Conservation (phyloP, 2,888 invertebrate genomes). For the Yponomeuta sedellus region DNA sequence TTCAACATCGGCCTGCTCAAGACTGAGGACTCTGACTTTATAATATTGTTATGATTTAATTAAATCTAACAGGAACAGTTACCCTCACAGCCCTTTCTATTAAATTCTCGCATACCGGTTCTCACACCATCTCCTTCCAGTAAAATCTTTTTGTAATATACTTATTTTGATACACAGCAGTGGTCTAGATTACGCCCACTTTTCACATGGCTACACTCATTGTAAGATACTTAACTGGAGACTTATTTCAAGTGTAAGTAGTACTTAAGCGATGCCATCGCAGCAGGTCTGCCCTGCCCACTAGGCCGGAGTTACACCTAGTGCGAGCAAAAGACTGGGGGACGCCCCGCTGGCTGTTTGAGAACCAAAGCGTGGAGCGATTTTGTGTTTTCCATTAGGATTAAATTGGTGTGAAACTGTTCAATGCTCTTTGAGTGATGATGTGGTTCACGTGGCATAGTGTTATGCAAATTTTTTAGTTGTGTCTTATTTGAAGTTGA, state of each 20-base stretch:
- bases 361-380: background rate
- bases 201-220: constrained; percentile 34
- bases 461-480: background rate
- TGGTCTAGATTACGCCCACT: constrained; percentile 27
- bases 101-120: background rate
- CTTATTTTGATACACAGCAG: constrained; percentile 9
- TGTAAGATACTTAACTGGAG: constrained; percentile 20
- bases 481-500: background rate
- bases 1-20: background rate
- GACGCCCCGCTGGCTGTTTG: constrained; percentile 9
- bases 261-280: constrained; percentile 30
- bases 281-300: constrained; percentile 49
- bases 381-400: constrained; percentile 1
- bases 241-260: constrained; percentile 14
- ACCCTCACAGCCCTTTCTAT: background rate
- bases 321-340: background rate
- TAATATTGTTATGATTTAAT: background rate
- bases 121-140: constrained; percentile 15
- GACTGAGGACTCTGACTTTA: background rate
- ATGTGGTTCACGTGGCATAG: background rate
- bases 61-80: background rate
- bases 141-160: background rate
- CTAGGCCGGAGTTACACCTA: constrained; percentile 18
- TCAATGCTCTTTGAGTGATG: constrained; percentile 3
- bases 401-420: constrained; percentile 13